These are phyloP conservation scores for Scaptomyza polygonia DNA, from an alignment of 2,888 invertebrate species.

Conservation along the genomic window DNA sequence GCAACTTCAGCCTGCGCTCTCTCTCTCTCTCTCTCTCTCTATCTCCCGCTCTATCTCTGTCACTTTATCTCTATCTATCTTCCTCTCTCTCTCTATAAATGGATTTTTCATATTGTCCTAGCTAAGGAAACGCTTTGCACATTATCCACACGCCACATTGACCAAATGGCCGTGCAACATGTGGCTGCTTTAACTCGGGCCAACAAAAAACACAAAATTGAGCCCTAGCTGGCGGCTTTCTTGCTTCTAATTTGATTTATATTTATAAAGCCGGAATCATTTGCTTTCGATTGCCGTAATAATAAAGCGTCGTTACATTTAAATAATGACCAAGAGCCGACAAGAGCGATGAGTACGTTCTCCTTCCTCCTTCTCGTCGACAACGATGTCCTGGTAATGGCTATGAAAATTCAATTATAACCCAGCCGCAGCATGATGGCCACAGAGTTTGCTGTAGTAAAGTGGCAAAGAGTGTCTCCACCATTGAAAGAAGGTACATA, in stretches of 20 bases:
- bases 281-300: conserved; percentile 79
- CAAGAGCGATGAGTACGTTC: conserved; percentile 37
- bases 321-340: conserved; percentile 72
- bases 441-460: conserved; percentile 25
- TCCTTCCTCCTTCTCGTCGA: neutral
- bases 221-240: conserved; percentile 10
- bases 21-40: neutral
- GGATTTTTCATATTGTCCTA: conserved; percentile 53
- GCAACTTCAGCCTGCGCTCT: conserved; percentile 4
- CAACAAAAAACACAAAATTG: conserved; percentile 4
- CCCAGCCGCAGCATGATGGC: conserved; percentile 76
- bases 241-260: conserved; percentile 76
- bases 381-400: conserved; percentile 66
- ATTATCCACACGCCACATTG: conserved; percentile 58
- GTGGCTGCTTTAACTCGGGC: conserved; percentile 48
- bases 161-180: conserved; percentile 74
- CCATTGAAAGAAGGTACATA: conserved; percentile 57
- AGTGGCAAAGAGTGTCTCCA: conserved; percentile 3
- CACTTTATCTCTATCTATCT: neutral
- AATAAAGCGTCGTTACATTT: conserved; percentile 80
- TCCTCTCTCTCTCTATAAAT: conserved; percentile 29
- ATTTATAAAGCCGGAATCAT: conserved; percentile 80
- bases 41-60: neutral
- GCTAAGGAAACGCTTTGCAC: conserved; percentile 32
- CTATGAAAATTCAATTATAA: conserved; percentile 82